Conservation (phyloP, 2,888 invertebrate species). For the Pammene fasciana region DNA sequence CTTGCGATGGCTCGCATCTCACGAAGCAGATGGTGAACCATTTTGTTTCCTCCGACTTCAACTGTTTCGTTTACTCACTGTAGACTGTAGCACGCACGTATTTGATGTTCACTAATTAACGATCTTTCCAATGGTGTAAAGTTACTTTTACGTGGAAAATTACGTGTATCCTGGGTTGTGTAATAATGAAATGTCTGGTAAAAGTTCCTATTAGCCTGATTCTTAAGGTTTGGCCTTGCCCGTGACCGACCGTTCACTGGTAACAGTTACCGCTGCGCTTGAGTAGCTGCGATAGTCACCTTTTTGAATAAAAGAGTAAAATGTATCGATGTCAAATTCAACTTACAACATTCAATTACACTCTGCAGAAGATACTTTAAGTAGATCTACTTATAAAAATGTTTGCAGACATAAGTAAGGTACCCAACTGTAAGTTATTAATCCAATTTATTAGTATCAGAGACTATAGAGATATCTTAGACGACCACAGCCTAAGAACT, state of each 20-base stretch:
- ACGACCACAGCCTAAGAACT: no score
- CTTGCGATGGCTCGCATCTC: constrained; percentile 66
- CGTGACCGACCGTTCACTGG: constrained; percentile 79
- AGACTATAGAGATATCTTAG: no score
- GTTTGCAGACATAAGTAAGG: no score
- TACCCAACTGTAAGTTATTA: no score
- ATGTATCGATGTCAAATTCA: constrained; percentile 12
- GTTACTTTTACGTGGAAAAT: not conserved
- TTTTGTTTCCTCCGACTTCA: constrained; percentile 61
- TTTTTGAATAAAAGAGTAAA: constrained; percentile 53
- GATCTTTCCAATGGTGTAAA: not conserved
- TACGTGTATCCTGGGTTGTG: not conserved
- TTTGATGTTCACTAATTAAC: constrained; percentile 1
- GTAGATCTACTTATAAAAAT: no score
- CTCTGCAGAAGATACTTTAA: not conserved
- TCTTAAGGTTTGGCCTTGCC: constrained; percentile 73
- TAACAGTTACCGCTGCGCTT: constrained; percentile 65
- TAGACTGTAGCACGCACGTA: not conserved
- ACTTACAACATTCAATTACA: not conserved
- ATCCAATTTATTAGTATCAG: no score
- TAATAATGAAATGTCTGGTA: constrained; percentile 51
- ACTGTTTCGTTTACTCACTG: not conserved
- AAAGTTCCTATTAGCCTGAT: constrained; percentile 50
- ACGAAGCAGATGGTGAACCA: constrained; percentile 71
- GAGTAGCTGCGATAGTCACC: constrained; percentile 59